Conservation (phyloP, 2,888 invertebrate species). For the Philopedon plagiatum region DNA sequence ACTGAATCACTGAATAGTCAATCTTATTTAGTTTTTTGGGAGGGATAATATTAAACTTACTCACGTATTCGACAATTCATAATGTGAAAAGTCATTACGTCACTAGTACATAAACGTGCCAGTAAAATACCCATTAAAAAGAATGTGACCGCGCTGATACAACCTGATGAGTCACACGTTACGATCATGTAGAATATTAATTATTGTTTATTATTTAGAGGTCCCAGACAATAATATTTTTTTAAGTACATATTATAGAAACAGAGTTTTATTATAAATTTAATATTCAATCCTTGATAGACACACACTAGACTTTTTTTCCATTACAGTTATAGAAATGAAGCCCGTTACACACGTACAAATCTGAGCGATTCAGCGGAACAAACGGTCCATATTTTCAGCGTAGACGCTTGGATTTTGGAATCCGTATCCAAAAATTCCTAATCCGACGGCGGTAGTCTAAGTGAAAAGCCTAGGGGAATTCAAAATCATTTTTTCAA, state of each 20-base stretch:
- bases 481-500: too few species aligned
- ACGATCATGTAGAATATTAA: constrained; percentile 6
- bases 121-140: constrained; percentile 21
- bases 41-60: too few species aligned
- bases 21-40: too few species aligned
- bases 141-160: constrained; percentile 19
- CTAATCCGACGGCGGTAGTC: too few species aligned
- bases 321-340: background rate
- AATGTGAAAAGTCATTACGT: background rate
- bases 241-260: constrained; percentile 3
- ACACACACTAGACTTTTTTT: background rate
- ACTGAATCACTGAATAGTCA: too few species aligned
- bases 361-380: too few species aligned
- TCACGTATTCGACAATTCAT: background rate
- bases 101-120: constrained; percentile 13
- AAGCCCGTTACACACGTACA: too few species aligned
- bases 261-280: background rate
- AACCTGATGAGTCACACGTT: constrained; percentile 24
- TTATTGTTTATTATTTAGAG: constrained; percentile 22
- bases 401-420: too few species aligned
- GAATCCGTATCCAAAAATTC: too few species aligned
- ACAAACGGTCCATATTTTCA: too few species aligned
- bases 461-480: too few species aligned
- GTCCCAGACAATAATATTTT: constrained; percentile 9
- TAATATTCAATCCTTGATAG: background rate